A percentile compares a stretch with the other conserved stretches of the same genome.
Conservation (phyloP, 2,797 vertebrate species). For the Potorous gilbertii region DNA sequence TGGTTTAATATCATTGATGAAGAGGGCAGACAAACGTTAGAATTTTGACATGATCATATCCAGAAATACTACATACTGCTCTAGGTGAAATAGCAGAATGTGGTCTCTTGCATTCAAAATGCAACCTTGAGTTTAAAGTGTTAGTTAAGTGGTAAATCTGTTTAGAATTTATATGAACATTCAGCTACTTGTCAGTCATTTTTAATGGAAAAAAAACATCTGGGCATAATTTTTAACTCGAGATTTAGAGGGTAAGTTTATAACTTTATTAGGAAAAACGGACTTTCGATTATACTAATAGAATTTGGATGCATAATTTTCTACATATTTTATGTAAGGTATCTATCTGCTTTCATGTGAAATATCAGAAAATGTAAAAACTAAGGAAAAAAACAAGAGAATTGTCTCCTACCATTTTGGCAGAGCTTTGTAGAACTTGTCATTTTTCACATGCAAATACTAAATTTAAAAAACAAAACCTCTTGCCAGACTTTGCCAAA, state of each 20-base stretch:
- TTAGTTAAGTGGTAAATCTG: not conserved
- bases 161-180: not conserved
- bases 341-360: conserved; percentile 40
- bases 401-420: conserved; percentile 30
- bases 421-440: conserved; percentile 42
- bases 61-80: not conserved
- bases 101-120: not conserved
- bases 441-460: conserved; percentile 52
- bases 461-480: conserved; percentile 56
- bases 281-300: not conserved
- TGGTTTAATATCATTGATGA: not conserved
- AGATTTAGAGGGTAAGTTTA: conserved; percentile 4
- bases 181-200: not conserved
- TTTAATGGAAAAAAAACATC: not conserved
- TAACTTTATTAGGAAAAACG: not conserved
- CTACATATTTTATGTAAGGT: conserved; percentile 37
- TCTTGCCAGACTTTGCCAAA: conserved; percentile 70
- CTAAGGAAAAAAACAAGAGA: conserved; percentile 27
- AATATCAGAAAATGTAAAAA: not conserved
- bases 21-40: not conserved
- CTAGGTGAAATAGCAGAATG: not conserved
- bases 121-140: conserved; percentile 9
- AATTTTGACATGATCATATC: not conserved
- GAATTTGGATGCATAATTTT: conserved; percentile 18
- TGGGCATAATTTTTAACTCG: not conserved